Base-by-base conservation (phyloP, 2,888 invertebrate species). In the Plebejus melissa region DNA sequence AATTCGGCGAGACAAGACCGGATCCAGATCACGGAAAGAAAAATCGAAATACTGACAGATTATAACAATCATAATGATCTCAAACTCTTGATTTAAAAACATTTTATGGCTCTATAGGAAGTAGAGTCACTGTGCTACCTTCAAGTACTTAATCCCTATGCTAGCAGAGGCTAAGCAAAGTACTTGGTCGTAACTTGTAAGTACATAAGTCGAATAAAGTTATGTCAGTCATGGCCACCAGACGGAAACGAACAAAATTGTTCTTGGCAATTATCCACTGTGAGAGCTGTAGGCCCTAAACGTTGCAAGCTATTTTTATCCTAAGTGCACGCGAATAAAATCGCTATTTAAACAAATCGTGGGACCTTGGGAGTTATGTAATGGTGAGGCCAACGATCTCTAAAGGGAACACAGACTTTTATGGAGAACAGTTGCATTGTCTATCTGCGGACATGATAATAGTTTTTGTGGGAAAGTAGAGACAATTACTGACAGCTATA, bases 231-330 rank as follows among this genome's bases (percentile, higher is more conserved):
- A 72, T 28, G 50, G 50, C 72, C 72, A 72, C 4, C 70, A 70
- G 7, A 72, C 50, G 72, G 72, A 54, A 54, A 72, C 32, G 32
- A 54, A 54, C 32, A 32, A 72, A 71, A 50, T 65, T 72, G n/a
- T 54, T 54, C 72, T 72, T 72, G 72, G 72, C 22, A 50, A 50
- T 50, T 50, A 54, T 50, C 41, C 71, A 70, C n/a, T n/a, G 38
- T 70, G 41, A 36, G 70, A n/a, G 41, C n/a, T 41, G 22, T 50
- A 38, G 41, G 38, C 0, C 54, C 50, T 71, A 71, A 71, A 11
- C 11, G 32, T 5, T 50, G 41, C 72, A 78, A 58, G 60, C 77
- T n/a, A 83, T 75, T 80, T 80, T 79, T 77, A 77, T 79, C 84
- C 81, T 78, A 84, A 85, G 16, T 0, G 0, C 1, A 2, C 1